Evolutionary conservation across 2,888 invertebrate genomes (phyloP).

Genomic region (Brachyopa scutellaris): DNA sequence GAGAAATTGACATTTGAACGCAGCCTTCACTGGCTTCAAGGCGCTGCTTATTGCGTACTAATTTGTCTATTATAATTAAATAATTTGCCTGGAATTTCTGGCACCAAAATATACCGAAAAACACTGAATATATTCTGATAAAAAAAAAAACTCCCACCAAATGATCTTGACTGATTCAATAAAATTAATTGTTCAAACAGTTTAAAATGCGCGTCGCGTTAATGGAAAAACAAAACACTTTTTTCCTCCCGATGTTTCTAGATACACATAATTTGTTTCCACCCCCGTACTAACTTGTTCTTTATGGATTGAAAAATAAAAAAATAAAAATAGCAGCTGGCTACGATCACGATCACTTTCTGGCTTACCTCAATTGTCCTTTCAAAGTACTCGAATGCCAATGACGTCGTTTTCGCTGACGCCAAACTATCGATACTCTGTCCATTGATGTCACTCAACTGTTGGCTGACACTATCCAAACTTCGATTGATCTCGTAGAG

Average conservation of each 20-base stretch:
- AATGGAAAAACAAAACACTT: slow-evolving; percentile 14
- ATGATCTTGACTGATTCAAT: slow-evolving; percentile 14
- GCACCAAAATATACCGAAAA: neutral
- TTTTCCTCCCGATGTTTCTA: neutral
- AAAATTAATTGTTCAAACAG: slow-evolving; percentile 18
- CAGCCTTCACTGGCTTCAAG: too few species aligned
- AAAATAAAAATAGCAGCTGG: slow-evolving; percentile 24
- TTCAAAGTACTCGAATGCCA: slow-evolving; percentile 89
- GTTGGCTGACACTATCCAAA: slow-evolving; percentile 86
- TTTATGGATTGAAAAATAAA: slow-evolving; percentile 8
- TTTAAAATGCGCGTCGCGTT: slow-evolving; percentile 13
- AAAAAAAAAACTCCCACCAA: slow-evolving; percentile 5
- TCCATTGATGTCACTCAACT: slow-evolving; percentile 85
- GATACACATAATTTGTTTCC: slow-evolving; percentile 14
- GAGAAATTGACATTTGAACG: too few species aligned
- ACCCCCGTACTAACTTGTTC: slow-evolving; percentile 28
- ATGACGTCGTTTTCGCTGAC: slow-evolving; percentile 87
- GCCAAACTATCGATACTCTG: slow-evolving; percentile 89
- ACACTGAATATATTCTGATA: too few species aligned
- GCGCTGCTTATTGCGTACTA: too few species aligned
- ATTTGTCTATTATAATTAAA: too few species aligned
- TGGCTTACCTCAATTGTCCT: slow-evolving; percentile 88
- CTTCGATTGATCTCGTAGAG: slow-evolving; percentile 87
- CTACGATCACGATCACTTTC: slow-evolving; percentile 9
- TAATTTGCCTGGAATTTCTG: slow-evolving; percentile 37